Base-by-base conservation (phyloP, 2,797 vertebrate species). In the Eulemur albifrons region DNA sequence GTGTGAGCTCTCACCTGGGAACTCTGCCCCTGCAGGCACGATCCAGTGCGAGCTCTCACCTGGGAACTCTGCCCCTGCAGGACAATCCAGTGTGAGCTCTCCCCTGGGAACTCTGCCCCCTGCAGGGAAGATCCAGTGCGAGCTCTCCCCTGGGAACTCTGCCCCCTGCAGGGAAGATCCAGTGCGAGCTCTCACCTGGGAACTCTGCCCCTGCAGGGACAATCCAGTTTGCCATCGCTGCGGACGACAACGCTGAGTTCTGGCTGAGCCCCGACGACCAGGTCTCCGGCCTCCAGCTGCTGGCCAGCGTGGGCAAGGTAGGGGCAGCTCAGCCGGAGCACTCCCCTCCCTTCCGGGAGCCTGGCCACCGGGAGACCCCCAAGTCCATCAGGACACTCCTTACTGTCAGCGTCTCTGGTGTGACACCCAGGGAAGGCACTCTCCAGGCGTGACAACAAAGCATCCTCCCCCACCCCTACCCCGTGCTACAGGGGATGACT, bases 241-340 rank as follows among this genome's bases (percentile, higher is more conserved):
- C 99, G 0, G 99, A 99, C 81, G 99, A 99, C 98, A 99, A 99
- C 93, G 99, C 99, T 0, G 99, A 99, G 91, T 99, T 99, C 97
- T 99, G 99, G 99, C 98, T 99, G 97, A 99, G 99, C 95, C 89
- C 77, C 6, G 98, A 99, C 43, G 99, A 99, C 43, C 99, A 98
- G 94, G 99, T 99, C 20, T 98, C 98, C 20, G 99, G 99, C 85
- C 92, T 99, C 89, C 98, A 98, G 93, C 98, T 99, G 92, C 92
- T 99, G 96, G 99, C 99, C 75, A 99, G 98, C 84, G 99, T 99
- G 91, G 99, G 99, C 97, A 99, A 99, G 99, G 99, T 99, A 98
- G 94, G 88, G 23, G 52, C 67, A 3, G 18, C 54, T 38, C 13
- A 13, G 32, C 48, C 65, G 35, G 27, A 6, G n/a, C 27, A 43